Base-by-base conservation (phyloP, 2,113 vertebrate species). In the Xiphophorus hellerii region DNA sequence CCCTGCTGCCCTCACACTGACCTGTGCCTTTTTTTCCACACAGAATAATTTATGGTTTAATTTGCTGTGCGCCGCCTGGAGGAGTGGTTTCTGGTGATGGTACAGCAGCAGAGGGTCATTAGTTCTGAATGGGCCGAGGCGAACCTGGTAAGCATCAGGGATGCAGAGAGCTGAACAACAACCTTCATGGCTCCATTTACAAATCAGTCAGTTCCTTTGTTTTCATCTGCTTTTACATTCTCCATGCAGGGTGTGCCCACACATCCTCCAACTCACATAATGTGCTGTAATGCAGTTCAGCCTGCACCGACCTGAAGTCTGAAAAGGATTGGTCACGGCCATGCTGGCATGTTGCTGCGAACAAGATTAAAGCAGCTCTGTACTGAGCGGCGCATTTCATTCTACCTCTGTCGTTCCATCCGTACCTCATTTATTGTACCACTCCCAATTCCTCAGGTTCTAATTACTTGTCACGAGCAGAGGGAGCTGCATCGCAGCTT, bases 11-110 rank as follows among this genome's bases (percentile, higher is more conserved):
- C 84, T 85, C 75, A n/a, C 25, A 31, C 77, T 83, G 87, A 89
- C 91, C 88, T 66, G 66, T 54, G 39, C 66, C 39, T 20, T 74
- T 70, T 66, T 68, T 66, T 68, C 51, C 73, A 66, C n/a, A 5
- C n/a, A 60, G 69, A 77, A 85, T 86, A 65, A 82, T 88, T 85
- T 73, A 86, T 85, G 78, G 71, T 75, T 74, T 80, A 27, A 80
- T 80, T 82, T 80, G 65, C 78, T 44, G 69, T 8, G 0, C 72
- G 12, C 37, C 33, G 61, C 17, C 3, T 62, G 74, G 65, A 39
- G 15, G 37, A 27, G 63, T 54, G 42, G 63, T 71, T 84, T 77
- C 66, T 68, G n/a, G 77, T 11, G 58, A 81, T 77, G 62, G 29
- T 80, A 76, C 73, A 48, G 54, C 73, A 68, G 20, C 77, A 66